These are phyloP conservation scores for Pentalonia nigronervosa DNA, from an alignment of 1,140 invertebrate species.

Conservation along the genomic window DNA sequence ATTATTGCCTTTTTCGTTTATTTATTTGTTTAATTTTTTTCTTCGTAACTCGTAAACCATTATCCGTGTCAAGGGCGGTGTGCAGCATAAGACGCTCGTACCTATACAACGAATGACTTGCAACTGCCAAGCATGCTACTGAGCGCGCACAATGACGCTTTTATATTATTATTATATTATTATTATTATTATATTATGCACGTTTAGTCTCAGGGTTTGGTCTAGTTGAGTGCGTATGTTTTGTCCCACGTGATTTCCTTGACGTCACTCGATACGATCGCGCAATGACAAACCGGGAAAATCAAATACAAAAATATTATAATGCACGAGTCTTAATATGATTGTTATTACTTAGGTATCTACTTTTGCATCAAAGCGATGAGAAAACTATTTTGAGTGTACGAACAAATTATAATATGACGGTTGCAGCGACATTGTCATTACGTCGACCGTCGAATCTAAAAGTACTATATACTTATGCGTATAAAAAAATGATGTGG, in stretches of 20 bases:
- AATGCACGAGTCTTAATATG: not conserved
- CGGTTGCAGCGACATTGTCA: not conserved
- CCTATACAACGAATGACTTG: constrained; percentile 42
- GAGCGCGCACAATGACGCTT: not conserved
- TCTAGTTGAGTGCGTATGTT: constrained; percentile 30
- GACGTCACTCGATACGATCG: constrained; percentile 32
- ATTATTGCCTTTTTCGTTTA: constrained; percentile 35
- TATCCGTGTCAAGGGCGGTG: constrained; percentile 52
- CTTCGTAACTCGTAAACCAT: not conserved
- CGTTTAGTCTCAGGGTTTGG: constrained; percentile 9
- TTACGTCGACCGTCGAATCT: not conserved
- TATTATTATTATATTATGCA: not conserved
- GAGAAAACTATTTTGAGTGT: too few species aligned
- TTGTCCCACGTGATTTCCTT: constrained; percentile 44
- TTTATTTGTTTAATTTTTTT: constrained; percentile 10
- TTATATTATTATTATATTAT: constrained; percentile 26
- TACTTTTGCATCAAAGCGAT: not conserved
- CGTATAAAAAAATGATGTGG: not conserved
- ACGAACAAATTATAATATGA: not conserved
- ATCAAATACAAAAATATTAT: constrained; percentile 24
- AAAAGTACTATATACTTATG: too few species aligned
- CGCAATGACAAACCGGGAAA: not conserved
- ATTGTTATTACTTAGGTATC: not conserved
- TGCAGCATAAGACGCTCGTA: not conserved
- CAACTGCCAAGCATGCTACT: constrained; percentile 19